Evolutionary conservation across 2,797 vertebrate species (phyloP).

Genomic region (Anguilla obscura): DNA sequence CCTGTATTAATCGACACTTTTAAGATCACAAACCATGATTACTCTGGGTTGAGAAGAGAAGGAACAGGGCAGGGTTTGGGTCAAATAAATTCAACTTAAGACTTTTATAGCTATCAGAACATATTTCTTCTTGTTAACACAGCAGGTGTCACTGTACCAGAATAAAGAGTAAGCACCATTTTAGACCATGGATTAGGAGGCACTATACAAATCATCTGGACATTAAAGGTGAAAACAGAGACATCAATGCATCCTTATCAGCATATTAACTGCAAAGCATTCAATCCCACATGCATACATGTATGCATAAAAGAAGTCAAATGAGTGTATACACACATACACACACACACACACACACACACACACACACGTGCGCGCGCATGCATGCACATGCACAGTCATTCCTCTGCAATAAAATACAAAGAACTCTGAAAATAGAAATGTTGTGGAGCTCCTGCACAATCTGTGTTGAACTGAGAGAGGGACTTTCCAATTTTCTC

Average conservation of each 20-base stretch:
- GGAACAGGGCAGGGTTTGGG: background rate
- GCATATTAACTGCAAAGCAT: background rate
- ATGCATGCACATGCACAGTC: background rate
- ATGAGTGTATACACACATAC: background rate
- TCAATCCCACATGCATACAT: background rate
- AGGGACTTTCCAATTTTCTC: slow-evolving; percentile 7
- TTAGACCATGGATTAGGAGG: background rate
- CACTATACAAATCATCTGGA: background rate
- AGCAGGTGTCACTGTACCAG: background rate
- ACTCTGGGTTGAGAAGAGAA: background rate
- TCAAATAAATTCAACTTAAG: background rate
- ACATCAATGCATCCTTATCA: background rate
- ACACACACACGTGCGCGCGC: background rate
- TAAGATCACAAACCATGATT: background rate
- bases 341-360: background rate
- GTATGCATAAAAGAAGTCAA: background rate
- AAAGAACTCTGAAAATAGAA: background rate
- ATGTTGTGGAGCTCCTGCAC: background rate
- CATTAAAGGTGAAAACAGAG: background rate
- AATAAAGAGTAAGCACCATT: background rate
- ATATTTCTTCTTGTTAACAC: background rate
- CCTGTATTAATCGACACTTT: background rate
- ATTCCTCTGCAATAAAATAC: background rate
- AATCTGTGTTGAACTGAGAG: background rate
- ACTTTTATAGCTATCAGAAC: background rate